Conservation (phyloP, 2,888 invertebrate species). For the Acrocera orbiculus region DNA sequence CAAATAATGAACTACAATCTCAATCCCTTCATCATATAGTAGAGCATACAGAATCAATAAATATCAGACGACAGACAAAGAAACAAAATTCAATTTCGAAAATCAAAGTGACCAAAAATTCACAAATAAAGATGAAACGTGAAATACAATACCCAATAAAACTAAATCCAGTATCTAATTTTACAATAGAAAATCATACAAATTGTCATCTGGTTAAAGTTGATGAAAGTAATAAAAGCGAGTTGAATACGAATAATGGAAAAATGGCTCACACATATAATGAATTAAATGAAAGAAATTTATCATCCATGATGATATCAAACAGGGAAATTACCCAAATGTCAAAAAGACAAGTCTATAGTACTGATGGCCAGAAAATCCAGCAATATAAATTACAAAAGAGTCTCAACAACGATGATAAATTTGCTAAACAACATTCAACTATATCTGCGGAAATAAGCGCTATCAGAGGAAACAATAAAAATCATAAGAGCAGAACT, state of each 20-base stretch:
- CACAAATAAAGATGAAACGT: too few relatives aligned
- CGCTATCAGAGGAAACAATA: not conserved
- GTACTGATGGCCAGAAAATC: constrained; percentile 4
- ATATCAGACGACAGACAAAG: too few relatives aligned
- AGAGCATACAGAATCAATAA: too few relatives aligned
- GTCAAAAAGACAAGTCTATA: constrained; percentile 12
- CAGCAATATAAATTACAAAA: constrained; percentile 12
- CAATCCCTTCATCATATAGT: too few relatives aligned
- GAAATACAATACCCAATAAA: too few relatives aligned
- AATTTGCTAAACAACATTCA: constrained; percentile 22
- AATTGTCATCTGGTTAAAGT: constrained; percentile 2
- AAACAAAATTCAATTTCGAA: too few relatives aligned
- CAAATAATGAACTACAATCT: too few relatives aligned
- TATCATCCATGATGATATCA: constrained; percentile 13
- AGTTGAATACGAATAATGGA: not conserved
- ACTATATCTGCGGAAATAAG: constrained; percentile 22
- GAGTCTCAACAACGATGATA: constrained; percentile 15
- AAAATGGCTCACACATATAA: too few relatives aligned
- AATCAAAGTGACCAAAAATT: too few relatives aligned
- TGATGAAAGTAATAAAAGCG: constrained; percentile 2
- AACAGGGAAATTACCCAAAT: constrained; percentile 10
- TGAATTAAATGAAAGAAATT: too few relatives aligned
- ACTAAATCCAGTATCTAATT: constrained; percentile 5
- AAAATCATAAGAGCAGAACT: too few relatives aligned
- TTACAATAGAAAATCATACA: not conserved